Percentiles rank a stretch among this genome's conserved stretches.
Conservation (phyloP, 2,888 invertebrate species). For the Aspidiotus destructor region DNA sequence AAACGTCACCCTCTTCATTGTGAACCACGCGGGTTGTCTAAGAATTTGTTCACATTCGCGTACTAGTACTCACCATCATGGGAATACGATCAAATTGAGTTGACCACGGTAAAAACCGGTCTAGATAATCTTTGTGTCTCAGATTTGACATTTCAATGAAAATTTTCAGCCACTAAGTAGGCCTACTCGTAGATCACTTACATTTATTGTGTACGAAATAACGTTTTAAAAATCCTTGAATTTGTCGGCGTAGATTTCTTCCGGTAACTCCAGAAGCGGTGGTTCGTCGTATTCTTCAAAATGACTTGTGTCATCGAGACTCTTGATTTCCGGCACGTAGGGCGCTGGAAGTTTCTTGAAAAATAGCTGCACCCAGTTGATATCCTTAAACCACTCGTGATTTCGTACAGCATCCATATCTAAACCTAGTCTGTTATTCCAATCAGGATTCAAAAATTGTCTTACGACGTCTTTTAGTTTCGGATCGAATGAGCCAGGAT, state of each 20-base stretch:
- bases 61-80: too few species aligned
- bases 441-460: slow-evolving; percentile 21
- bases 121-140: too few species aligned
- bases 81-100: too few species aligned
- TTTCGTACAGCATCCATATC: slow-evolving; percentile 19
- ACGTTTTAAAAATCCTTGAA: slow-evolving; percentile 24
- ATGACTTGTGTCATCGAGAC: slow-evolving; percentile 25
- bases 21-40: too few species aligned
- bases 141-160: too few species aligned
- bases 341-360: slow-evolving; percentile 14
- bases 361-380: slow-evolving; percentile 20
- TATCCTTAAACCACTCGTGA: slow-evolving; percentile 24
- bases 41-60: too few species aligned
- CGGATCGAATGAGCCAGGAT: slow-evolving; percentile 23
- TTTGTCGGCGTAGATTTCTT: slow-evolving; percentile 21
- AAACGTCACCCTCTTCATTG: too few species aligned
- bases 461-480: slow-evolving; percentile 10
- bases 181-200: too few species aligned
- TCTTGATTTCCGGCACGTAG: slow-evolving; percentile 24
- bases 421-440: slow-evolving; percentile 11
- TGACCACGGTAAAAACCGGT: too few species aligned
- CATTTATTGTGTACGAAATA: too few species aligned
- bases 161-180: too few species aligned
- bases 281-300: slow-evolving; percentile 28
- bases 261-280: slow-evolving; percentile 15